Conservation (phyloP, 2,113 vertebrate genomes). For the Ceuthmochares aereus region DNA sequence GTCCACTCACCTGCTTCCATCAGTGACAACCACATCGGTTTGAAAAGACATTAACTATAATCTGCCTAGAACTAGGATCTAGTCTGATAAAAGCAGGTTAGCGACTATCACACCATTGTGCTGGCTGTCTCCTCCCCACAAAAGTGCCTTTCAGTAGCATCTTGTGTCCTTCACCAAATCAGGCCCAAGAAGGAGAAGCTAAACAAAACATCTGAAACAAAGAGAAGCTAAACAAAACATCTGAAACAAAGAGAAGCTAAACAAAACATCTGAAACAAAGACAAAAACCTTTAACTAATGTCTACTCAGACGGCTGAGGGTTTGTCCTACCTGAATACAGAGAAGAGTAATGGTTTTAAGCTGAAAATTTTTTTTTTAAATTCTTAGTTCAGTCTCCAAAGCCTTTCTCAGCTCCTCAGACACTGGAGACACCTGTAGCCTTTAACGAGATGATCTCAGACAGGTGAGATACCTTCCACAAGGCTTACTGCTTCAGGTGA, state of each 20-base stretch:
- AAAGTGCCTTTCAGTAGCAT: background rate
- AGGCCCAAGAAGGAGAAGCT: background rate
- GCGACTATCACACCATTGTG: accelerated
- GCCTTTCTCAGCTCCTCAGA: background rate
- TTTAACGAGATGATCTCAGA: background rate
- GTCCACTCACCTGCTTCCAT: background rate
- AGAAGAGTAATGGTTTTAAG: background rate
- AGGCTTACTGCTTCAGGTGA: background rate
- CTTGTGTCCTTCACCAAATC: background rate
- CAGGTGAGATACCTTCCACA: background rate
- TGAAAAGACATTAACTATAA: background rate
- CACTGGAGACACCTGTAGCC: background rate
- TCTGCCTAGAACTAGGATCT: background rate
- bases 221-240: no score
- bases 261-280: background rate
- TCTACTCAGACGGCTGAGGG: background rate
- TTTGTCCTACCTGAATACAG: background rate
- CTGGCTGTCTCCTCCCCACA: background rate
- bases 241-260: background rate
- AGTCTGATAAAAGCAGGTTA: background rate
- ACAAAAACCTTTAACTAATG: background rate
- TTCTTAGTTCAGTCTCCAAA: background rate
- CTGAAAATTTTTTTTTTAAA: background rate
- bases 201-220: no score
- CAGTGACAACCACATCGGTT: background rate